These are phyloP conservation scores for Streptopelia turtur DNA, from an alignment of 2,797 vertebrate genomes.

Conservation along the genomic window DNA sequence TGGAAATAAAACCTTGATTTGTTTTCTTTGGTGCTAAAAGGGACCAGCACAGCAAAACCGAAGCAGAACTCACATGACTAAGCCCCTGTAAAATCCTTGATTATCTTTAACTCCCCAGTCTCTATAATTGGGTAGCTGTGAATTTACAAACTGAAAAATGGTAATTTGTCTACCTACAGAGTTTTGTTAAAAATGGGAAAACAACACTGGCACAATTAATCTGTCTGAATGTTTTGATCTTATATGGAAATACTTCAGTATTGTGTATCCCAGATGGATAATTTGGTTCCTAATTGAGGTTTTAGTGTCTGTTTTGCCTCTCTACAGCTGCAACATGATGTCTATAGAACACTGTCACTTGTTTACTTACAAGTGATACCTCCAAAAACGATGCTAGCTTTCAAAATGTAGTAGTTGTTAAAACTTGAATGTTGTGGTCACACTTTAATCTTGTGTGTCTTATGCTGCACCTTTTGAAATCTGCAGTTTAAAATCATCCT, in stretches of 20 bases:
- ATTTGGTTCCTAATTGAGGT: slow-evolving; percentile 32
- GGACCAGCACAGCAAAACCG: slow-evolving; percentile 13
- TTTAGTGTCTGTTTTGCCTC: slow-evolving; percentile 7
- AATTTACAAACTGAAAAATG: background rate
- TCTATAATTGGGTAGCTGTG: background rate
- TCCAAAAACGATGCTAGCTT: background rate
- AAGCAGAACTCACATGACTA: background rate
- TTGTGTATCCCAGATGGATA: slow-evolving; percentile 14
- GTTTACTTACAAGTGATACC: background rate
- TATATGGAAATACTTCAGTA: background rate
- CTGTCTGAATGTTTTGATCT: slow-evolving; percentile 5
- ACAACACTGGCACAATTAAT: background rate
- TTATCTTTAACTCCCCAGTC: background rate
- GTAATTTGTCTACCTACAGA: background rate
- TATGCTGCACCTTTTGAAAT: background rate
- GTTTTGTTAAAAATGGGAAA: background rate
- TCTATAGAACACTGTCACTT: background rate
- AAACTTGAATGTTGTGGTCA: background rate
- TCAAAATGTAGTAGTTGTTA: background rate
- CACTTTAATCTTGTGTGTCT: background rate
- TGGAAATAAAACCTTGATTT: slow-evolving; percentile 65
- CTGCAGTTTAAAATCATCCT: background rate
- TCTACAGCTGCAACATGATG: background rate
- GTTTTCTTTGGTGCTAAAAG: slow-evolving; percentile 22
- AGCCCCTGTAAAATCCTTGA: background rate